Percentiles rank a stretch among this genome's conserved stretches.
Conservation (phyloP, 1,140 invertebrate species). For the Anastatus disparis region DNA sequence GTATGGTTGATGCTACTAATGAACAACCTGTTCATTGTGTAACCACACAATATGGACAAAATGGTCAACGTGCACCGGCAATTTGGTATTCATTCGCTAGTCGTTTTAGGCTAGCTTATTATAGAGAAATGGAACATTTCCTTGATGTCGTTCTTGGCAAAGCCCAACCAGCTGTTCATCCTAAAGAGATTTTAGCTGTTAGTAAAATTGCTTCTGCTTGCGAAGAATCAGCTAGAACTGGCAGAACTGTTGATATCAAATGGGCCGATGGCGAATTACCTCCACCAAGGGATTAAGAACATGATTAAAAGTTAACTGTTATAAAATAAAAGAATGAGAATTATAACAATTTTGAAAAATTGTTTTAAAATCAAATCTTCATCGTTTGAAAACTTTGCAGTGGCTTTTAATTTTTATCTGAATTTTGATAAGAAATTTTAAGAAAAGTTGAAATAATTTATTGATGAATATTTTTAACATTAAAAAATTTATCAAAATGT, state of each 20-base stretch:
- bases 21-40: slow-evolving; percentile 67
- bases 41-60: slow-evolving; percentile 58
- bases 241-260: slow-evolving; percentile 63
- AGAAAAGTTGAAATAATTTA: no score
- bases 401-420: no score
- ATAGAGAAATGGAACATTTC: slow-evolving; percentile 74
- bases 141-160: slow-evolving; percentile 70
- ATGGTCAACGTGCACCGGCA: slow-evolving; percentile 64
- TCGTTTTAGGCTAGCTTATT: slow-evolving; percentile 71
- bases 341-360: no score
- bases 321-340: no score
- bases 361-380: no score
- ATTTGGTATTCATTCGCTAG: slow-evolving; percentile 75
- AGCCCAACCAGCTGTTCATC: slow-evolving; percentile 57
- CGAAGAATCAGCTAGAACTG: slow-evolving; percentile 68
- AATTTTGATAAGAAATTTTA: no score
- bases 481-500: no score
- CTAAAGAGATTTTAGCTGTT: slow-evolving; percentile 68
- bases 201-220: slow-evolving; percentile 70
- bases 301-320: no score
- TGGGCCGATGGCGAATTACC: slow-evolving; percentile 62
- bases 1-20: slow-evolving; percentile 71
- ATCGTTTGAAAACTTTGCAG: no score
- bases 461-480: no score
- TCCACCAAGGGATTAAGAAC: no score